Conservation (phyloP, 1,140 invertebrate species). For the Pteromalus puparum region DNA sequence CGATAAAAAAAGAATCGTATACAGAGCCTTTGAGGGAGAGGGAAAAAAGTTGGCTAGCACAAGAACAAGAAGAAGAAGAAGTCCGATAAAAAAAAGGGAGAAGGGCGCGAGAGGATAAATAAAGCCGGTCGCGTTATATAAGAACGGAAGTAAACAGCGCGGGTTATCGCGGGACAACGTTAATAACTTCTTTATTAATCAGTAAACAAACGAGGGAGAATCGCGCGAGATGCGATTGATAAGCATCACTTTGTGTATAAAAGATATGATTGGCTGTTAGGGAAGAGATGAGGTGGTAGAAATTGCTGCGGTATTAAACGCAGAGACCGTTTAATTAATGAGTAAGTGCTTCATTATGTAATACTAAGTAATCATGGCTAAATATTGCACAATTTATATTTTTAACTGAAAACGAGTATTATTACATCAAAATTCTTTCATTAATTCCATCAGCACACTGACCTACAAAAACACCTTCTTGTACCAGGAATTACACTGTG, state of each 20-base stretch:
- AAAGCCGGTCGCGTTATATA: background rate
- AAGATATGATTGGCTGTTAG: no score
- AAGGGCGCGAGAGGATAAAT: background rate
- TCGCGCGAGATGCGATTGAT: background rate
- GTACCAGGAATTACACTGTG: no score
- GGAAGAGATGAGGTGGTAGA: background rate
- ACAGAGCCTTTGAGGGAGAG: background rate
- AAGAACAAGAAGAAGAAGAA: background rate
- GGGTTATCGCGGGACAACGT: background rate
- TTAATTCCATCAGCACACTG: no score
- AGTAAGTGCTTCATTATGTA: no score
- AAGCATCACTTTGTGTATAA: background rate
- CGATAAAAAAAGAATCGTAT: background rate
- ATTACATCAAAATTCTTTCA: no score
- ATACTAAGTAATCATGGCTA: no score
- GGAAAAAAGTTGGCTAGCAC: background rate
- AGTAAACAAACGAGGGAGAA: background rate
- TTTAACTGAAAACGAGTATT: no score
- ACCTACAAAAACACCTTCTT: no score
- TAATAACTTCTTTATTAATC: background rate
- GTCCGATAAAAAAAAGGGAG: background rate
- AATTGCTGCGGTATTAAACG: background rate
- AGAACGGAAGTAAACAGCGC: background rate
- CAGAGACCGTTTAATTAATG: no score
- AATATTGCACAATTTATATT: no score